Conservation (phyloP, 2,113 vertebrate genomes). For the Nycticorax nycticorax region DNA sequence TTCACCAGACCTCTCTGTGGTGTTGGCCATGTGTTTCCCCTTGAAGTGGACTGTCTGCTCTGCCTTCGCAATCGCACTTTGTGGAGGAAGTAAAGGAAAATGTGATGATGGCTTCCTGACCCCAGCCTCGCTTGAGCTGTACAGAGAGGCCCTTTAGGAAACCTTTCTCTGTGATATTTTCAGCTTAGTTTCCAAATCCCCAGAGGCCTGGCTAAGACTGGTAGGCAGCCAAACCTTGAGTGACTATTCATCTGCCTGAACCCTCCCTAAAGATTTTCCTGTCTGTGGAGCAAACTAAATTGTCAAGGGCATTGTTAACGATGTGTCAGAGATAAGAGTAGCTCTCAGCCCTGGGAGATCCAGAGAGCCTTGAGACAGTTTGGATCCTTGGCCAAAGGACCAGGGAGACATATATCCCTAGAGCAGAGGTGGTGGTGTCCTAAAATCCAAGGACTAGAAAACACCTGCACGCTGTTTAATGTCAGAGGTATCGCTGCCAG, state of each 20-base stretch:
- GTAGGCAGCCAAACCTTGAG: background rate
- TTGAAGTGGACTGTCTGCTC: background rate
- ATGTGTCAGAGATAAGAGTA: background rate
- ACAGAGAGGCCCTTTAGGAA: background rate
- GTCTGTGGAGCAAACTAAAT: background rate
- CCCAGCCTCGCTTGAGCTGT: background rate
- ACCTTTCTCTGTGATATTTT: background rate
- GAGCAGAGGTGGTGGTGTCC: background rate
- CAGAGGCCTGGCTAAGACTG: background rate
- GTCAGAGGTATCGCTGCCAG: background rate
- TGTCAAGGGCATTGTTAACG: background rate
- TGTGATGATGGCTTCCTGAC: background rate
- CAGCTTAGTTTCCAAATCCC: background rate
- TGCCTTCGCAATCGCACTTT: background rate
- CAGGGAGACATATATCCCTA: background rate
- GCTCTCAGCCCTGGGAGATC: background rate
- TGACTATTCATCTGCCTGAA: background rate
- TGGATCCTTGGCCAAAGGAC: background rate
- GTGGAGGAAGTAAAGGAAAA: background rate
- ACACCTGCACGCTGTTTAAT: background rate
- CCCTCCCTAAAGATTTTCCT: background rate
- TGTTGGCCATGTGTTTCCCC: background rate
- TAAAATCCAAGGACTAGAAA: background rate
- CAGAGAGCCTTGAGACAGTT: background rate
- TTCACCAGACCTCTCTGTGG: background rate